These are phyloP conservation scores for Gryon sp. DNA, from an alignment of 1,140 invertebrate genomes.

Conservation along the genomic window DNA sequence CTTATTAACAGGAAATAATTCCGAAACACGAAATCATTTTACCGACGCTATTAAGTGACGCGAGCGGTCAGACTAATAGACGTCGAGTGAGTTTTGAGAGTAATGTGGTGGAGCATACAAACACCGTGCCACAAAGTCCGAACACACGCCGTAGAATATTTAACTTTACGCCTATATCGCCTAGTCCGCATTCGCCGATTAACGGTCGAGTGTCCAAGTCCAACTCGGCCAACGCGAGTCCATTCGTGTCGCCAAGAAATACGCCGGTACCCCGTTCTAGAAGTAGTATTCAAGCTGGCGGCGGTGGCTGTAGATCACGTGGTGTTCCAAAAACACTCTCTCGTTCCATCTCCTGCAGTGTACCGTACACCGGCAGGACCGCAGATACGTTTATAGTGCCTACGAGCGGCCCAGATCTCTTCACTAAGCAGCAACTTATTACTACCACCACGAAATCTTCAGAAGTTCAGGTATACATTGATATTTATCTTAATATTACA, in stretches of 20 bases:
- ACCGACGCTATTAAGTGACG: conserved; percentile 72
- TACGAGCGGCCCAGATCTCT: conserved; percentile 68
- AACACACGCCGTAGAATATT: conserved; percentile 87
- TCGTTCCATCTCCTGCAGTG: conserved; percentile 75
- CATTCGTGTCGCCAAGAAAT: conserved; percentile 90
- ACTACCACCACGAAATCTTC: conserved; percentile 64
- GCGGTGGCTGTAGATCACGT: conserved; percentile 66
- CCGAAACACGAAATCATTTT: conserved; percentile 72
- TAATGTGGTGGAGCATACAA: conserved; percentile 75
- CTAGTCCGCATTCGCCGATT: conserved; percentile 83
- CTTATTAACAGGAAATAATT: conserved; percentile 57
- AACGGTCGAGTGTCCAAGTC: conserved; percentile 78
- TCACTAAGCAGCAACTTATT: conserved; percentile 50
- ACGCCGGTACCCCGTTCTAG: conserved; percentile 84
- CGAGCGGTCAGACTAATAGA: conserved; percentile 64
- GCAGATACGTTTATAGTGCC: conserved; percentile 75
- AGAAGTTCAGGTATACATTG: conserved; percentile 70
- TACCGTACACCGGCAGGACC: conserved; percentile 66
- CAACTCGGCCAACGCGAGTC: conserved; percentile 84
- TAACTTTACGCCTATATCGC: conserved; percentile 91
- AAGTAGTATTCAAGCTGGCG: conserved; percentile 73
- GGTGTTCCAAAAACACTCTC: conserved; percentile 68
- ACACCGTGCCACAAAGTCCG: conserved; percentile 81
- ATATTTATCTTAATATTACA: neutral
- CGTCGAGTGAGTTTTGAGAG: conserved; percentile 84